Percentiles rank a stretch among this genome's conserved stretches.
Evolutionary conservation across 2,888 invertebrate genomes (phyloP).

Genomic region (Zhengitettix transpicula): DNA sequence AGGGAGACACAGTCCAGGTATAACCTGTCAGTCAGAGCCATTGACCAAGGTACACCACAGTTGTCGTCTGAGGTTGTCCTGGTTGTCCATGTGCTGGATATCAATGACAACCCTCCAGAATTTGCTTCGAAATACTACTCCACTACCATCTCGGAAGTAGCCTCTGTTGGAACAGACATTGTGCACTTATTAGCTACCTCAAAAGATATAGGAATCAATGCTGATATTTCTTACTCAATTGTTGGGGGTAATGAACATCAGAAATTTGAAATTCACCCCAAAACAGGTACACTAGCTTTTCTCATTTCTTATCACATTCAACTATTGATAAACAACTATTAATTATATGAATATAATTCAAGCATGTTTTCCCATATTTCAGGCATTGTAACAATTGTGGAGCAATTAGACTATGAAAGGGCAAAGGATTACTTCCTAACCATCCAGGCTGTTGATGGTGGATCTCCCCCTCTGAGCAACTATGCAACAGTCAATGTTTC

Average conservation of each 20-base stretch:
- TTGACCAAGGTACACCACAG: slow-evolving; percentile 66
- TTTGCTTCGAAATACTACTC: slow-evolving; percentile 68
- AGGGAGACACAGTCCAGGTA: slow-evolving; percentile 73
- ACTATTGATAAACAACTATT: background rate
- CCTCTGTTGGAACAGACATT: slow-evolving; percentile 62
- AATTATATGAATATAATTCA: background rate
- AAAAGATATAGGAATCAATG: slow-evolving; percentile 82
- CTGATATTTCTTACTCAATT: slow-evolving; percentile 78
- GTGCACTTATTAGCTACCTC: slow-evolving; percentile 77
- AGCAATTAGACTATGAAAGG: slow-evolving; percentile 74
- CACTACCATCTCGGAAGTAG: slow-evolving; percentile 60
- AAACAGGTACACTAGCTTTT: slow-evolving; percentile 27
- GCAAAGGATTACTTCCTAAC: slow-evolving; percentile 73
- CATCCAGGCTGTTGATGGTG: slow-evolving; percentile 79
- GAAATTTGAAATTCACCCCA: slow-evolving; percentile 60
- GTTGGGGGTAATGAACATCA: slow-evolving; percentile 78
- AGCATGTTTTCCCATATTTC: no score
- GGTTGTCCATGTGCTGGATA: slow-evolving; percentile 72
- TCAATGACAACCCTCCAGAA: slow-evolving; percentile 92
- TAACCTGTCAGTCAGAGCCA: slow-evolving; percentile 66
- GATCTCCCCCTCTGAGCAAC: slow-evolving; percentile 77
- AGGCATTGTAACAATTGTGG: slow-evolving; percentile 60
- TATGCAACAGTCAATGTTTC: slow-evolving; percentile 76
- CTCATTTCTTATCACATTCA: background rate
- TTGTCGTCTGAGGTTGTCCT: slow-evolving; percentile 49